Evolutionary conservation across 2,797 vertebrate genomes (phyloP).

Genomic region (Mus caroli): DNA sequence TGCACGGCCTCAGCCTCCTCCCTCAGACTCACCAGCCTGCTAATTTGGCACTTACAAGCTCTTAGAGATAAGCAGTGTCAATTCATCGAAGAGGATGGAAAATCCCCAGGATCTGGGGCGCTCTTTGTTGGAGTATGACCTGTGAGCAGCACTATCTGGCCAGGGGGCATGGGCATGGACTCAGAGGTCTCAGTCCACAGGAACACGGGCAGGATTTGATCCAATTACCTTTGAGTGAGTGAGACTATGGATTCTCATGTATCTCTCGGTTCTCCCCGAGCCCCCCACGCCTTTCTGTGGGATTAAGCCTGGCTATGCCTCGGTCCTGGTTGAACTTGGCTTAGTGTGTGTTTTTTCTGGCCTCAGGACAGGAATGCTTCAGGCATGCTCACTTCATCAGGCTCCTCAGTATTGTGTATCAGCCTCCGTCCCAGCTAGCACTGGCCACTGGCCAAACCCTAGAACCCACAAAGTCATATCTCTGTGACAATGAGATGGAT

Average conservation of each 20-base stretch:
- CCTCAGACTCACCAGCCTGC: conserved; percentile 14
- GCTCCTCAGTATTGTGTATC: not conserved
- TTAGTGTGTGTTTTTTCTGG: not conserved
- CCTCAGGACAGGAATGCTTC: not conserved
- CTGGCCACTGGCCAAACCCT: conserved; percentile 46
- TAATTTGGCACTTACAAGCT: conserved; percentile 3
- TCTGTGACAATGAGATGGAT: conserved; percentile 29
- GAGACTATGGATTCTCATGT: not conserved
- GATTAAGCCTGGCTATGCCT: not conserved
- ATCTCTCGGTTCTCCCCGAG: not conserved
- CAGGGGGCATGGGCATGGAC: not conserved
- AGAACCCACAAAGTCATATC: conserved; percentile 27
- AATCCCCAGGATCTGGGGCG: conserved; percentile 38
- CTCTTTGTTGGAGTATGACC: conserved; percentile 51
- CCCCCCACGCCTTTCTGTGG: not conserved
- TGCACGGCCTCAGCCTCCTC: not conserved
- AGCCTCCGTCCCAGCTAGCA: not conserved
- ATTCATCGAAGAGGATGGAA: conserved; percentile 9
- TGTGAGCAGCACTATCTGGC: not conserved
- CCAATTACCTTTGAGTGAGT: not conserved
- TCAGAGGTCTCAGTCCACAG: not conserved
- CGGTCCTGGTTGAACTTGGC: not conserved
- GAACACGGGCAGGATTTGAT: not conserved
- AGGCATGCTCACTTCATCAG: not conserved
- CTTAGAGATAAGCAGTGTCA: conserved; percentile 69